Evolutionary conservation across 2,113 vertebrate genomes (phyloP).

Genomic region (Scortum barcoo): DNA sequence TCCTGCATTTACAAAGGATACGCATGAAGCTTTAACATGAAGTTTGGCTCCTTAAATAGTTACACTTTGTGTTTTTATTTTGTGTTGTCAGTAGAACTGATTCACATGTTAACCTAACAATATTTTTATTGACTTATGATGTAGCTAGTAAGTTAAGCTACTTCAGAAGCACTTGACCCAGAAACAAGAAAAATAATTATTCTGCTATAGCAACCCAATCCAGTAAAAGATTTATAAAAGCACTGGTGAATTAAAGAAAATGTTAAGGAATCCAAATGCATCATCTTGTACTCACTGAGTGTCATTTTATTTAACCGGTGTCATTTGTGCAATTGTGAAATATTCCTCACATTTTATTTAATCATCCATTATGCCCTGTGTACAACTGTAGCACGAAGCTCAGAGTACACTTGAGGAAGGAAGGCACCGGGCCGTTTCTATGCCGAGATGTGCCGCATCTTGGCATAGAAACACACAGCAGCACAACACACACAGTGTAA

Average conservation of each 20-base stretch:
- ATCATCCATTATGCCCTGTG: no score
- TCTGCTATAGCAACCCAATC: not conserved
- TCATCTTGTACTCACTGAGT: no score
- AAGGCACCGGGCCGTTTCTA: not conserved
- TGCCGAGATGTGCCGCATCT: not conserved
- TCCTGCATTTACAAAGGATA: not conserved
- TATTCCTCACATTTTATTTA: not conserved
- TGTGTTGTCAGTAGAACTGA: no score
- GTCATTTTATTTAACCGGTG: constrained; percentile 3
- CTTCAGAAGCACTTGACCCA: not conserved
- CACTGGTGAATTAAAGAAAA: not conserved
- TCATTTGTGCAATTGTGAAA: not conserved
- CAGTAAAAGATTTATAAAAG: not conserved
- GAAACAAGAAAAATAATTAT: not conserved
- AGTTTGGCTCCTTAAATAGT: not conserved
- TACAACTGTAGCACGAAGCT: not conserved
- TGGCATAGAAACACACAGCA: not conserved
- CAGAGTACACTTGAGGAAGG: not conserved
- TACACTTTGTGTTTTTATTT: no score
- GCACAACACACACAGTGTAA: constrained; percentile 1
- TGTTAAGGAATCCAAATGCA: no score
- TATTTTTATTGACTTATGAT: no score
- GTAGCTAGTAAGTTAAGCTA: not conserved
- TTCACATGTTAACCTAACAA: no score
- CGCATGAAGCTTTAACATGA: not conserved